phyloP scores from a whole-genome alignment of 2,113 vertebrate species.

The Parotia lawesii region DNA sequence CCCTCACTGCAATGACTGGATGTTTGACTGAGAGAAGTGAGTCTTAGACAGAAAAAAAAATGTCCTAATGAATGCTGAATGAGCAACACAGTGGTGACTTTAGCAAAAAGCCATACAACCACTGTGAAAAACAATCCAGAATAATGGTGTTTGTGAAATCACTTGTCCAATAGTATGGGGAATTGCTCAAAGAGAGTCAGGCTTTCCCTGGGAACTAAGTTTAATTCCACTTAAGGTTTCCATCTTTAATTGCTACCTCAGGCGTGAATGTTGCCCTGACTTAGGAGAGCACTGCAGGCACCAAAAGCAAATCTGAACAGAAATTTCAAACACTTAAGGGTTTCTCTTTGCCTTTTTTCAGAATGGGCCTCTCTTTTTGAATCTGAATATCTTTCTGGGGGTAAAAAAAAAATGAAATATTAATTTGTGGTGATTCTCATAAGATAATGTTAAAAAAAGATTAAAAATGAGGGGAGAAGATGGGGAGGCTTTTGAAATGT shows the following conservation, averaged over 20 bases:
- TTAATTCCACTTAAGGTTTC: not conserved
- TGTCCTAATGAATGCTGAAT: not conserved
- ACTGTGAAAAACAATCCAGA: not conserved
- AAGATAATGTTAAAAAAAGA: not conserved
- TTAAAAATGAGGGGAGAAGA: not conserved
- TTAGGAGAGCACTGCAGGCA: not conserved
- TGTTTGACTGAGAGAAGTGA: not conserved
- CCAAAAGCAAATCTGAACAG: not conserved
- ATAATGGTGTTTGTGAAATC: not conserved
- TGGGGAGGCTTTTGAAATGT: not conserved
- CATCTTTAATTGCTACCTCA: not conserved
- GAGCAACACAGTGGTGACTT: not conserved
- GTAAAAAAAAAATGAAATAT: rapidly evolving
- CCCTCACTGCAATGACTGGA: not conserved
- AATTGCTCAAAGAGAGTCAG: not conserved
- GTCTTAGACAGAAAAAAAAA: not conserved
- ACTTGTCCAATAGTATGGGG: not conserved
- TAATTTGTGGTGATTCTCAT: not conserved
- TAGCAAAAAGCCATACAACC: not conserved
- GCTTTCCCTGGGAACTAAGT: not conserved
- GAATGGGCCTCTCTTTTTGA: not conserved
- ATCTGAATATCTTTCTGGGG: not conserved
- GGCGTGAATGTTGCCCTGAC: not conserved
- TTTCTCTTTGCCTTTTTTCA: not conserved
- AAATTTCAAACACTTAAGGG: not conserved